Percentiles rank a stretch among this genome's conserved stretches.
phyloP scores from a whole-genome alignment of 2,888 invertebrate genomes.

The Volucella inflata region DNA sequence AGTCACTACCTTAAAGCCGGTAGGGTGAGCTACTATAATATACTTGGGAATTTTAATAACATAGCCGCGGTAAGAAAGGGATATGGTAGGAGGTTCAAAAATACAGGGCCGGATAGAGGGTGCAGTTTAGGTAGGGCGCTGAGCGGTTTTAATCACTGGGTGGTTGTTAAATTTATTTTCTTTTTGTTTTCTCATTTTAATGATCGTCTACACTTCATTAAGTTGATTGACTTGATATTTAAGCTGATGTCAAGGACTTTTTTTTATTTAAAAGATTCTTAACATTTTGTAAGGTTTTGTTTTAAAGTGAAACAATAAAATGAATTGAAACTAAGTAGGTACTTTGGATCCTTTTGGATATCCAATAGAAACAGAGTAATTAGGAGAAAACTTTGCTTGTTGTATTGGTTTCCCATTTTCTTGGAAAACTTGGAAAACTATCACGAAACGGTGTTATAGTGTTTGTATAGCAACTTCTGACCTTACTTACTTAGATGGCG shows the following conservation, averaged over 20 bases:
- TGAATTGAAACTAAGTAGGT: no score
- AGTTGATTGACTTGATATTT: not conserved
- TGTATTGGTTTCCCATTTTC: no score
- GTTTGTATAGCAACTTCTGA: no score
- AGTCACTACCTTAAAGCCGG: slow-evolving; percentile 29
- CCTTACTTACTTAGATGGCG: no score
- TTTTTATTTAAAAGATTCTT: no score
- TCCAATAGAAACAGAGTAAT: no score
- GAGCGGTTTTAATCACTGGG: not conserved
- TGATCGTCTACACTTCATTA: not conserved
- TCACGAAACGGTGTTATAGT: no score
- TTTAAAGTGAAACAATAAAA: no score
- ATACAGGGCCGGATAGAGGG: slow-evolving; percentile 41
- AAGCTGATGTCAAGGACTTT: not conserved
- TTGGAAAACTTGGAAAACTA: no score
- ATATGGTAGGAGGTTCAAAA: slow-evolving; percentile 6
- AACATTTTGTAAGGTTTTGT: no score
- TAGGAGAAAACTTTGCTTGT: no score
- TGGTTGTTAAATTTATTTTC: not conserved
- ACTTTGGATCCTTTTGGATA: no score
- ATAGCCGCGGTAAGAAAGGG: slow-evolving; percentile 33
- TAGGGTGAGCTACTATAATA: slow-evolving; percentile 61
- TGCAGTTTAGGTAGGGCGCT: slow-evolving; percentile 48
- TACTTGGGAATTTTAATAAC: slow-evolving; percentile 70
- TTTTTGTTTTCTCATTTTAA: not conserved